phyloP scores from a whole-genome alignment of 2,888 invertebrate species.

The Halocaridina rubra region DNA sequence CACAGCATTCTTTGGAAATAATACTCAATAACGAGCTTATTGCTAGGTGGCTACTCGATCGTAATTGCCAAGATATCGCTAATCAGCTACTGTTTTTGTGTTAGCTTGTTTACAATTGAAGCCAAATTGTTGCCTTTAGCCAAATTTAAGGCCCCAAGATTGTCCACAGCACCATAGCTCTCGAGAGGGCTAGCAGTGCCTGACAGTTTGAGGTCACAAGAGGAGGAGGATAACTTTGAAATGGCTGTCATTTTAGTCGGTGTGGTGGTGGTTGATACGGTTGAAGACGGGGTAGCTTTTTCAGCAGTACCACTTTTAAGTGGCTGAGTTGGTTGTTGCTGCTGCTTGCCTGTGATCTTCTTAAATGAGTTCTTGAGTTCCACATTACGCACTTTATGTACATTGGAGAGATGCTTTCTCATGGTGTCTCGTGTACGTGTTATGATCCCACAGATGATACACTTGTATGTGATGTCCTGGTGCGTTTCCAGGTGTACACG shows the following conservation, averaged over 20 bases:
- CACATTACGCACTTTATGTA: conserved; percentile 64
- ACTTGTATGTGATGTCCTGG: conserved; percentile 64
- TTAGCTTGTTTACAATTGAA: conserved; percentile 63
- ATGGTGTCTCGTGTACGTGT: conserved; percentile 64
- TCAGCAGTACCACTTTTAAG: conserved; percentile 34
- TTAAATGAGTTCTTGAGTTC: conserved; percentile 63
- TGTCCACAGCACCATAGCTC: conserved; percentile 39
- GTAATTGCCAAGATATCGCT: too few species aligned
- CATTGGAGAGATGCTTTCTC: conserved; percentile 64
- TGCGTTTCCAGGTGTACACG: conserved; percentile 64
- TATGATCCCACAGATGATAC: conserved; percentile 63
- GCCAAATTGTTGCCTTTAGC: conserved; percentile 62
- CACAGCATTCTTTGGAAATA: conserved; percentile 1
- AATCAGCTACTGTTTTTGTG: conserved; percentile 52
- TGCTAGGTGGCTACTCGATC: too few species aligned
- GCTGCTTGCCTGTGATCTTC: conserved; percentile 62
- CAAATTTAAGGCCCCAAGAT: conserved; percentile 48
- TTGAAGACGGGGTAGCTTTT: conserved; percentile 40
- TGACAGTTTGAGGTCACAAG: conserved; percentile 39
- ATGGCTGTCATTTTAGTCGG: conserved; percentile 40
- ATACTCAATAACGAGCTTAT: too few species aligned
- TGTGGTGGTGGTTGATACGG: conserved; percentile 46
- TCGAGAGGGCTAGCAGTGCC: conserved; percentile 36
- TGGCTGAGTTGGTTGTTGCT: conserved; percentile 3
- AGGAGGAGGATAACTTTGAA: conserved; percentile 32